Evolutionary conservation across 2,113 vertebrate species (phyloP), one percentile per base, ranked within the genome.

Genomic region (Bujurquina vittata): DNA sequence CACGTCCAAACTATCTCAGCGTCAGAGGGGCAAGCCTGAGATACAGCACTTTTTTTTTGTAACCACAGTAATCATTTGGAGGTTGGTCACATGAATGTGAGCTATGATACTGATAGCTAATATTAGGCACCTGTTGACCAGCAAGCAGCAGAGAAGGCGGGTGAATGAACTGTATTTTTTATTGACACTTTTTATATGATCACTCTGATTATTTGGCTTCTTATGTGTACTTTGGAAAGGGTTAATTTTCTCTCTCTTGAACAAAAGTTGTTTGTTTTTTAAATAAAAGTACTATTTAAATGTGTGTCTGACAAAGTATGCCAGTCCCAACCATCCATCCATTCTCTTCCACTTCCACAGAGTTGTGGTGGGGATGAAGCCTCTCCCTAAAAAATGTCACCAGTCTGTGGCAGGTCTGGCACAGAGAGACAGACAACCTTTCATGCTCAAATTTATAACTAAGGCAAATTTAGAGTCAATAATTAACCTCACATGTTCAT

Each of bases 31-130:
- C 10, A 46, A 0, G 7, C 11, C 7, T 65, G 37, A 65, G n/a
- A 43, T 4, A 43, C 43, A 43, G 10, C 23, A 22, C 43, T 10
- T 0, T 0, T 22, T 46, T 67, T 67, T 67, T 14, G 12, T 46
- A 46, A 14, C 43, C 43, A 46, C 43, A 46, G 43, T 46, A 14
- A 46, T 46, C 43, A 54, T 54, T 54, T 20, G 20, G 52, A 54
- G 18, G 18, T 8, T 54, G 2, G 18, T 20, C 18, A 20, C 52
- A 20, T 54, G 52, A 54, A 20, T 20, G 20, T 20, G 52, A 54
- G 52, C 52, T 20, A 20, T n/a, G 20, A 20, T 18, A 52, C 15
- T 20, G 18, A 55, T 18, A 49, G 46, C 14, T 49, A 9, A 10
- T n/a, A 55, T 55, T n/a, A 20, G 18, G 52, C 18, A 20, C 52